phyloP scores from a whole-genome alignment of 2,888 invertebrate genomes.

The Gastracanthus pulcherrimus region DNA sequence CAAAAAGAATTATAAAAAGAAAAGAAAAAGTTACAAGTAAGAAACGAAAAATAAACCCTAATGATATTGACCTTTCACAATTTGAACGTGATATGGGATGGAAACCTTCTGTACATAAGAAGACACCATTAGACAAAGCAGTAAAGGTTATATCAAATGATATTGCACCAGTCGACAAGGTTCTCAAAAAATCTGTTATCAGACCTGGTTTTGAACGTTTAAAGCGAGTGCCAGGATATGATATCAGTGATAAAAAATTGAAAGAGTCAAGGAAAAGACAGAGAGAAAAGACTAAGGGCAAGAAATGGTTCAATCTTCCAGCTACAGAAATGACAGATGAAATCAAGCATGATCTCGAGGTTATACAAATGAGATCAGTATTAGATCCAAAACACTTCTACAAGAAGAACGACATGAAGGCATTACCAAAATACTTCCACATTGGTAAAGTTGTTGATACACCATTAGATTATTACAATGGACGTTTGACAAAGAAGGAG shows the following conservation, averaged over 20 bases:
- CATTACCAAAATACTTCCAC: slow-evolving; percentile 94
- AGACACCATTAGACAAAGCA: slow-evolving; percentile 70
- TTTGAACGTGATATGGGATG: slow-evolving; percentile 75
- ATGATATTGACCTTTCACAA: slow-evolving; percentile 72
- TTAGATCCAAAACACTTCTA: slow-evolving; percentile 96
- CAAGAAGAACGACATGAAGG: slow-evolving; percentile 93
- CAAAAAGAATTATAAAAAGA: slow-evolving; percentile 44
- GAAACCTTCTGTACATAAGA: slow-evolving; percentile 71
- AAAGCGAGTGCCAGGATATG: slow-evolving; percentile 81
- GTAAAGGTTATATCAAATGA: slow-evolving; percentile 78
- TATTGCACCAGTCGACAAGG: slow-evolving; percentile 74
- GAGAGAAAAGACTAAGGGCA: slow-evolving; percentile 89
- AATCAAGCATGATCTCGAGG: slow-evolving; percentile 90
- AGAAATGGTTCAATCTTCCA: slow-evolving; percentile 93
- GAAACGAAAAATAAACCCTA: slow-evolving; percentile 51
- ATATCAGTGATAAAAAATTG: slow-evolving; percentile 80
- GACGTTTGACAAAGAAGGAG: slow-evolving; percentile 90
- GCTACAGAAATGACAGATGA: slow-evolving; percentile 95
- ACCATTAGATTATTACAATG: slow-evolving; percentile 91
- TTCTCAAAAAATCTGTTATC: slow-evolving; percentile 82
- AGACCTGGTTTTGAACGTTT: slow-evolving; percentile 84
- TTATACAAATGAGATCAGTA: slow-evolving; percentile 94
- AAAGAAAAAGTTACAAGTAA: background rate
- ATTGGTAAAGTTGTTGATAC: slow-evolving; percentile 91
- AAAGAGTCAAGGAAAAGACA: slow-evolving; percentile 83